Percentiles rank a stretch among this genome's conserved stretches.
These are phyloP conservation scores for Leptopilina clavipes DNA, from an alignment of 1,140 invertebrate genomes.

Conservation along the genomic window DNA sequence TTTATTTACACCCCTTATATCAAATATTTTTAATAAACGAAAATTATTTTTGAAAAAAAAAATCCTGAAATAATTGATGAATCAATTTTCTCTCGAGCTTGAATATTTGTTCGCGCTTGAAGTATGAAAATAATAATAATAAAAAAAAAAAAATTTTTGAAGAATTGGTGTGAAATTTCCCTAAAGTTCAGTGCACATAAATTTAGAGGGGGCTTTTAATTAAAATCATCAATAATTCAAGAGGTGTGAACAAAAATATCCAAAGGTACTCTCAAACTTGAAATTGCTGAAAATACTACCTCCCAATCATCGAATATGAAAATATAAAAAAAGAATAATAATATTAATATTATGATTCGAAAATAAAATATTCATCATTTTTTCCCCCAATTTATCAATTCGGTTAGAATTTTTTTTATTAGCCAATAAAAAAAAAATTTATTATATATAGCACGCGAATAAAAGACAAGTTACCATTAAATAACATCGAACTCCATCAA, in stretches of 20 bases:
- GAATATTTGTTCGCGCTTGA: no score
- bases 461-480: background rate
- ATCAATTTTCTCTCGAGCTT: background rate
- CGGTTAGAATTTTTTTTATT: no score
- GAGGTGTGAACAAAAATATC: background rate
- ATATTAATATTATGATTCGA: no score
- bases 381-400: no score
- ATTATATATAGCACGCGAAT: no score
- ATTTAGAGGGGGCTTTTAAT: conserved; percentile 9
- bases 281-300: background rate
- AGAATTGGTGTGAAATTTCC: background rate
- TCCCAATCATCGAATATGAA: no score
- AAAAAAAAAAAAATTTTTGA: background rate
- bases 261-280: background rate
- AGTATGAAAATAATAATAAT: background rate
- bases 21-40: no score
- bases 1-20: no score
- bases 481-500: conserved; percentile 13
- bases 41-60: background rate
- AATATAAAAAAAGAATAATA: no score
- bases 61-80: background rate
- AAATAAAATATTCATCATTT: no score
- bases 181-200: conserved; percentile 19
- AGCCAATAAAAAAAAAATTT: no score
- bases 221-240: conserved; percentile 17